phyloP scores from a whole-genome alignment of 2,888 invertebrate genomes.

The Mythimna ferrago region DNA sequence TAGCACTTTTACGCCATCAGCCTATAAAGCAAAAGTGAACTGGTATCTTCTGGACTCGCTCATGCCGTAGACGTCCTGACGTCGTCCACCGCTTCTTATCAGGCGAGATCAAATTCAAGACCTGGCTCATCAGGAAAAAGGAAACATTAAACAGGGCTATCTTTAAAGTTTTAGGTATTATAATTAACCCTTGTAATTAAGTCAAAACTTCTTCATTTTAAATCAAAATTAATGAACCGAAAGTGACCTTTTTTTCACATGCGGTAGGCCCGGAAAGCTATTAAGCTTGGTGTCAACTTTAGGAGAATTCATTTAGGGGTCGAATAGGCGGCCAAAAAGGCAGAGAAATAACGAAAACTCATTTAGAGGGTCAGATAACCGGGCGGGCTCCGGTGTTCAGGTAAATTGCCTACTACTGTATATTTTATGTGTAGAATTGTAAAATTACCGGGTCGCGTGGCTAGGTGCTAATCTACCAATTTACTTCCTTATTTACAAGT shows the following conservation, averaged over 20 bases:
- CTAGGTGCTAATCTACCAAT: constrained; percentile 33
- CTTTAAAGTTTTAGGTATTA: constrained; percentile 10
- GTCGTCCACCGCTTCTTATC: too few species aligned
- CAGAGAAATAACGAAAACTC: constrained; percentile 65
- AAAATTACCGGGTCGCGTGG: constrained; percentile 11
- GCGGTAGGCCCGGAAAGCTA: constrained; percentile 44
- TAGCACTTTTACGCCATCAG: too few species aligned
- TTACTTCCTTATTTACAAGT: constrained; percentile 26
- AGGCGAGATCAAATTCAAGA: too few species aligned
- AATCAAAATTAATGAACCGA: constrained; percentile 55
- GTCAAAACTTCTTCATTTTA: constrained; percentile 24
- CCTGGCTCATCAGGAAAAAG: too few species aligned
- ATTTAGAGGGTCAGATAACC: constrained; percentile 64
- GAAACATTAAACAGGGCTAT: neutral
- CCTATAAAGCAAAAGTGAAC: too few species aligned
- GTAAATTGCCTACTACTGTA: constrained; percentile 42
- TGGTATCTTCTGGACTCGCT: too few species aligned
- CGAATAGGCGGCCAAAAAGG: constrained; percentile 57
- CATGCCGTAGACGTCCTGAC: too few species aligned
- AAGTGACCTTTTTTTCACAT: constrained; percentile 49
- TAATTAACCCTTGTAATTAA: constrained; percentile 23
- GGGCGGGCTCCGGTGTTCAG: constrained; percentile 56
- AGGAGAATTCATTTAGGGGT: constrained; percentile 62
- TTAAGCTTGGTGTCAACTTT: constrained; percentile 63
- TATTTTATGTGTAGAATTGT: constrained; percentile 36